Conservation (phyloP, 2,797 vertebrate species). For the Choloepus didactylus region DNA sequence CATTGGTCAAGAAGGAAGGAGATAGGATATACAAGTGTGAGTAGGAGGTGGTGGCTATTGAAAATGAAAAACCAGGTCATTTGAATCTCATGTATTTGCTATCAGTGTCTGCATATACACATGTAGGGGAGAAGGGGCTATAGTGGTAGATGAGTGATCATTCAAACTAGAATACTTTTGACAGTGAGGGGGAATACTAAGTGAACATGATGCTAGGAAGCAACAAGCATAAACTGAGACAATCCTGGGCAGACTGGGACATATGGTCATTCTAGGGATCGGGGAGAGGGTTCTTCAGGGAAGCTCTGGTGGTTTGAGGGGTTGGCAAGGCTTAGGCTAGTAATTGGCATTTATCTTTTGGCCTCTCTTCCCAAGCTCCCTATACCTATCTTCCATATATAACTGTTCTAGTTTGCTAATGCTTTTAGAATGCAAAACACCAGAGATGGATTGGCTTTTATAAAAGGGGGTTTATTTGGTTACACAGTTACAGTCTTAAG, state of each 20-base stretch:
- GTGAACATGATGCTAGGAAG: neutral
- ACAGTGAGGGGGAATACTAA: neutral
- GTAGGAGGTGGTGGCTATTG: neutral
- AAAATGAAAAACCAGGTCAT: neutral
- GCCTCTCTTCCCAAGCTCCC: neutral
- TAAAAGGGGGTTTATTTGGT: too few species aligned
- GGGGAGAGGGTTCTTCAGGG: neutral
- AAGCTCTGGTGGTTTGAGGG: neutral
- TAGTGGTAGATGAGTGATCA: neutral
- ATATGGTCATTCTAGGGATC: neutral
- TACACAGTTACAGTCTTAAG: too few species aligned
- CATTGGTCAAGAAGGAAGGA: neutral
- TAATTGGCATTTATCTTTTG: slow-evolving; percentile 21
- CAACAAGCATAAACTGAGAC: neutral
- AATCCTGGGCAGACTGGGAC: neutral
- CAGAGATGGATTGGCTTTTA: too few species aligned
- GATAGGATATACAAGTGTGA: neutral
- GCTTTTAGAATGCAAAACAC: too few species aligned
- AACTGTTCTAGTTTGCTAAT: neutral
- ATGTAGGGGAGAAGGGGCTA: neutral
- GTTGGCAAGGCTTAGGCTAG: neutral
- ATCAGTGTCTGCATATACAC: neutral
- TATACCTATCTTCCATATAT: neutral
- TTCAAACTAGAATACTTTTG: neutral
- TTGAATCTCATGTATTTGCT: neutral